Percentiles rank a stretch among this genome's conserved stretches.
These are phyloP conservation scores for Andrena flavipes DNA, from an alignment of 2,888 invertebrate genomes.

Conservation along the genomic window DNA sequence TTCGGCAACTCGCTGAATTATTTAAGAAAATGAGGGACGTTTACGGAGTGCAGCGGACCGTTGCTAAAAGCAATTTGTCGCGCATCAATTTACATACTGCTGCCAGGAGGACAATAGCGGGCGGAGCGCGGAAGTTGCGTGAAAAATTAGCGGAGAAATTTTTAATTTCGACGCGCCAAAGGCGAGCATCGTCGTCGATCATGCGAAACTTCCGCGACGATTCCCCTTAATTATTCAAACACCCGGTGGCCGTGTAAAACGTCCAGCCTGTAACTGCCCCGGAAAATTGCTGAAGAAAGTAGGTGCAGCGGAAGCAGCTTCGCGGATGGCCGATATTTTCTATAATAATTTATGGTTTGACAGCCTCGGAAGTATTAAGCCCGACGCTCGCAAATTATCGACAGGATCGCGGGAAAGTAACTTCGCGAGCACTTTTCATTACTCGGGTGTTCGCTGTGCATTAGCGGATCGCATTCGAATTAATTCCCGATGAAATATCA, in stretches of 20 bases:
- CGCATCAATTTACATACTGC: conserved; percentile 28
- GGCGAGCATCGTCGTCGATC: not conserved
- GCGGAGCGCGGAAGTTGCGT: conserved; percentile 11
- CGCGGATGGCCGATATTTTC: conserved; percentile 35
- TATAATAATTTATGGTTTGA: conserved; percentile 53
- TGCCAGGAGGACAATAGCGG: conserved; percentile 3
- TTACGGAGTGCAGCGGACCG: not conserved
- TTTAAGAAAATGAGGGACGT: not conserved
- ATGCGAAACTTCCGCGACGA: conserved; percentile 13
- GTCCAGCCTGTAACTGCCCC: not conserved
- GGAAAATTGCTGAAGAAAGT: conserved; percentile 18
- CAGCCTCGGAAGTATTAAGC: conserved; percentile 38
- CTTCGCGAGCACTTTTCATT: conserved; percentile 35
- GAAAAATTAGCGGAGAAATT: conserved; percentile 17
- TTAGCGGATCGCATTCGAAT: conserved; percentile 12
- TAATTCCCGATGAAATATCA: conserved; percentile 22
- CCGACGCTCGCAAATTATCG: conserved; percentile 51
- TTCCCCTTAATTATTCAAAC: conserved; percentile 49
- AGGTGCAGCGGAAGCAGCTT: conserved; percentile 9
- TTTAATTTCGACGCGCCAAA: conserved; percentile 11
- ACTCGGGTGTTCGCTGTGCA: not conserved
- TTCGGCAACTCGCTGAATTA: conserved; percentile 1
- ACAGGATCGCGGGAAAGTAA: conserved; percentile 23
- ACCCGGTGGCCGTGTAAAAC: not conserved
- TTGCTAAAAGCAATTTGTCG: conserved; percentile 4